These are phyloP conservation scores for Zosterops borbonicus DNA, from an alignment of 2,113 vertebrate species.

Conservation along the genomic window DNA sequence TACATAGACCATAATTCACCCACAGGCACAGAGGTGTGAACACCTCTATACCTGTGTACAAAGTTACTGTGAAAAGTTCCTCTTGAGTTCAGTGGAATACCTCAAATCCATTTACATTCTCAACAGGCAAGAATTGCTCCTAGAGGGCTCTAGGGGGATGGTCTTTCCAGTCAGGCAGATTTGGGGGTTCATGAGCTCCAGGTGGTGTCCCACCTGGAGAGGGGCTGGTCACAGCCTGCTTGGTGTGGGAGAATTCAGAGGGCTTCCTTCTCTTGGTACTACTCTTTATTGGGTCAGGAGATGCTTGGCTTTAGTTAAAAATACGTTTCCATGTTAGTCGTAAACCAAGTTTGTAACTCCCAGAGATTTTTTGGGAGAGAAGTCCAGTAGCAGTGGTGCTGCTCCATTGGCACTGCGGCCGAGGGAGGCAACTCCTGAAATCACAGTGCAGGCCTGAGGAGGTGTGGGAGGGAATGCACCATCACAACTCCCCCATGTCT, in stretches of 20 bases:
- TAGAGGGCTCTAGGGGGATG: not conserved
- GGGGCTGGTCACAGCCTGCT: not conserved
- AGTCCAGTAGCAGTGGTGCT: not conserved
- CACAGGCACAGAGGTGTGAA: too few relatives aligned
- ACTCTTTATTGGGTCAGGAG: not conserved
- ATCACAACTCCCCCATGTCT: not conserved
- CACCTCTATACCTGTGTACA: not conserved
- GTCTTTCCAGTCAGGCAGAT: not conserved
- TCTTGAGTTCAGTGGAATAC: not conserved
- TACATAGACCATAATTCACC: not conserved
- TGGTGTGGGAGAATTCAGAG: not conserved
- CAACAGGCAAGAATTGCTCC: not conserved
- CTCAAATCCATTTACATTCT: not conserved
- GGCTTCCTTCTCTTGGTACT: not conserved
- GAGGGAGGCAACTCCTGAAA: not conserved
- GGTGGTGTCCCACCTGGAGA: not conserved
- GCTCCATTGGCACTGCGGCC: not conserved
- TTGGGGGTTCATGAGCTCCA: not conserved
- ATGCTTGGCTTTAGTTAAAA: not conserved
- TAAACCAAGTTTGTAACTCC: not conserved
- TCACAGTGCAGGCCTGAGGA: not conserved
- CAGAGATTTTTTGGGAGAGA: not conserved
- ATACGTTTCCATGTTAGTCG: not conserved
- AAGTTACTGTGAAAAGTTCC: not conserved
- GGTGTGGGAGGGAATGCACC: not conserved